Evolutionary conservation across 2,888 invertebrate genomes (phyloP).

Genomic region (Trilocha varians): DNA sequence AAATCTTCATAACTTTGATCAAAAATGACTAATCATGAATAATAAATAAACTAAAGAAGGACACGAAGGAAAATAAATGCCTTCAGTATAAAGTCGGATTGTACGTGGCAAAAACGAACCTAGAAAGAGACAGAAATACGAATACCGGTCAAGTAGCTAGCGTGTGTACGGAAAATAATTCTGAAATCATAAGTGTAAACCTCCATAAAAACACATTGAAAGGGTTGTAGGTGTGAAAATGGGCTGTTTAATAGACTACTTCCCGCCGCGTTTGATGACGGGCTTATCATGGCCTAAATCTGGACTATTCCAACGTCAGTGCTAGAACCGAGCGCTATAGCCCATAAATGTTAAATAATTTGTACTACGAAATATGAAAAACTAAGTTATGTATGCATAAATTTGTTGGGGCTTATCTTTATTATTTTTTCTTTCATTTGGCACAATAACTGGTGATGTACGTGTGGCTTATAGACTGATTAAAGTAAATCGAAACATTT

Average conservation of each 20-base stretch:
- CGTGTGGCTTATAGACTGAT: too few relatives aligned
- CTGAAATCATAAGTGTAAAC: constrained; percentile 24
- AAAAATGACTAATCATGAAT: too few relatives aligned
- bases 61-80: too few relatives aligned
- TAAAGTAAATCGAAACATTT: too few relatives aligned
- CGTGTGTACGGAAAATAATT: constrained; percentile 11
- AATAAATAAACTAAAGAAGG: too few relatives aligned
- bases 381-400: not conserved
- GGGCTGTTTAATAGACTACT: constrained; percentile 44
- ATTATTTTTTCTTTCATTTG: too few relatives aligned
- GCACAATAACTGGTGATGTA: too few relatives aligned
- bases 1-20: too few relatives aligned
- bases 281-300: constrained; percentile 61
- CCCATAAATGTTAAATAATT: not conserved
- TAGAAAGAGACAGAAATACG: constrained; percentile 12
- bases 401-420: not conserved
- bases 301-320: constrained; percentile 31
- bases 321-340: constrained; percentile 12
- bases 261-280: constrained; percentile 52
- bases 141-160: constrained; percentile 17
- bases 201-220: constrained; percentile 47
- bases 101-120: constrained; percentile 1
- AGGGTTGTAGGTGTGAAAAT: constrained; percentile 57
- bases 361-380: not conserved
- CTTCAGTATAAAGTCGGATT: too few relatives aligned